These are phyloP conservation scores for Nemopilema nomurai DNA, from an alignment of 30 jellyfish, hydroid and myxozoan species.

Conservation along the genomic window DNA sequence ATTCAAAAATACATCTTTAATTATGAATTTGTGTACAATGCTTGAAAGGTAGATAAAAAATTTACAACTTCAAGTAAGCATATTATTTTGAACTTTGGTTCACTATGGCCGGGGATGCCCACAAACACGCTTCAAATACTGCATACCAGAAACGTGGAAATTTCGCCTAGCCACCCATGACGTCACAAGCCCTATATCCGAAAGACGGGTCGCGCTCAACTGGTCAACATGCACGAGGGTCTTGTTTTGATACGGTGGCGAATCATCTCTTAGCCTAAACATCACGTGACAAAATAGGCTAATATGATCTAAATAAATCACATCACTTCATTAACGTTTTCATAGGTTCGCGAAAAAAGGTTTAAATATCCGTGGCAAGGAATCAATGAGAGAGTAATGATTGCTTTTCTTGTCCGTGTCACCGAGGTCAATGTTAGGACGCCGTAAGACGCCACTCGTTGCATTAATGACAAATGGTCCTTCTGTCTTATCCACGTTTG, in stretches of 20 bases:
- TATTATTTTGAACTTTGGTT: no score
- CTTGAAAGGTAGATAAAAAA: no score
- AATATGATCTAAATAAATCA: slow-evolving; percentile 55
- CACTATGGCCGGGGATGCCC: no score
- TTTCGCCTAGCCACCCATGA: no score
- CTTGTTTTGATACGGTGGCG: slow-evolving; percentile 5
- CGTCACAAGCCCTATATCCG: background rate
- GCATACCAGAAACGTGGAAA: no score
- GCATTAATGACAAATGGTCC: slow-evolving; percentile 29
- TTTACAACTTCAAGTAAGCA: no score
- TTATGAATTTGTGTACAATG: no score
- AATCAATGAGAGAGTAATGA: slow-evolving; percentile 53
- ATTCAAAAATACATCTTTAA: no score
- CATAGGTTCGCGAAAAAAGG: slow-evolving; percentile 1
- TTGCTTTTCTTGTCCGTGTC: slow-evolving; percentile 34
- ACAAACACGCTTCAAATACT: no score
- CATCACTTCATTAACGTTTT: slow-evolving; percentile 44
- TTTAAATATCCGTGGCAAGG: slow-evolving; percentile 58
- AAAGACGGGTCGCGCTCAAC: background rate
- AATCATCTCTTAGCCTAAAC: slow-evolving; percentile 13
- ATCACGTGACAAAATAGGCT: slow-evolving; percentile 5
- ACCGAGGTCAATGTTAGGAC: slow-evolving; percentile 59
- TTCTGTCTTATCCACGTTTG: slow-evolving; percentile 32
- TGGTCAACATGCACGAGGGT: background rate
- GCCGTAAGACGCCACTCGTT: slow-evolving; percentile 61